Percentiles rank a stretch among this genome's conserved stretches.
Conservation (phyloP, 2,113 vertebrate genomes). For the Rafetus swinhoei region DNA sequence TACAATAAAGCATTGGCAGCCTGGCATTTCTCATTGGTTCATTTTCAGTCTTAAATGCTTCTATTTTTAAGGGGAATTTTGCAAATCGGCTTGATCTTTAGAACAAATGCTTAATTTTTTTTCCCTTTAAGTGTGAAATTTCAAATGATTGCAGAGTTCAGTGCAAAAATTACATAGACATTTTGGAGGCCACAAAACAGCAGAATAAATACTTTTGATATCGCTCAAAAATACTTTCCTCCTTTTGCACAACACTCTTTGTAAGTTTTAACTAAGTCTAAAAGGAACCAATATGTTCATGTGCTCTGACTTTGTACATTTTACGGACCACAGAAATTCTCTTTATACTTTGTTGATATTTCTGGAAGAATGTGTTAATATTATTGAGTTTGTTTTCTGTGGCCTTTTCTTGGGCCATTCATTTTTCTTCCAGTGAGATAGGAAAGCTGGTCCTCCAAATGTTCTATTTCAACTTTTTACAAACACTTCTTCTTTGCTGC, state of each 20-base stretch:
- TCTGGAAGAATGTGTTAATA: neutral
- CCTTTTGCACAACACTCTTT: neutral
- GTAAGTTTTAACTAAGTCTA: neutral
- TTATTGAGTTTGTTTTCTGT: neutral
- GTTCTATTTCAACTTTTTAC: neutral
- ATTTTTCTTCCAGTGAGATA: neutral
- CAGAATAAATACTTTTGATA: neutral
- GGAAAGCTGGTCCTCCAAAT: neutral
- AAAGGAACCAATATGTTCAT: neutral
- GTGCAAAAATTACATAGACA: neutral
- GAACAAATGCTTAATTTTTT: neutral
- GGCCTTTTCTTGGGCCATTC: neutral
- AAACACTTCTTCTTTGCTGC: neutral
- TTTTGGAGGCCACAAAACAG: neutral
- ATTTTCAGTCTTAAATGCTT: slow-evolving; percentile 5
- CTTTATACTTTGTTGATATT: neutral
- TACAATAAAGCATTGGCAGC: neutral
- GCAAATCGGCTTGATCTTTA: neutral
- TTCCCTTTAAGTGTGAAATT: neutral
- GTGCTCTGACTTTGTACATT: neutral
- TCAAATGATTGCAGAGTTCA: neutral
- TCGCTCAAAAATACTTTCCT: neutral
- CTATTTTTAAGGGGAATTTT: neutral
- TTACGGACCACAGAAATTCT: neutral
- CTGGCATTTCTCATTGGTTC: neutral